A percentile compares a stretch with the other conserved stretches of the same genome.
These are phyloP conservation scores for Ptilonorhynchus violaceus DNA, from an alignment of 2,113 vertebrate genomes.

Conservation along the genomic window DNA sequence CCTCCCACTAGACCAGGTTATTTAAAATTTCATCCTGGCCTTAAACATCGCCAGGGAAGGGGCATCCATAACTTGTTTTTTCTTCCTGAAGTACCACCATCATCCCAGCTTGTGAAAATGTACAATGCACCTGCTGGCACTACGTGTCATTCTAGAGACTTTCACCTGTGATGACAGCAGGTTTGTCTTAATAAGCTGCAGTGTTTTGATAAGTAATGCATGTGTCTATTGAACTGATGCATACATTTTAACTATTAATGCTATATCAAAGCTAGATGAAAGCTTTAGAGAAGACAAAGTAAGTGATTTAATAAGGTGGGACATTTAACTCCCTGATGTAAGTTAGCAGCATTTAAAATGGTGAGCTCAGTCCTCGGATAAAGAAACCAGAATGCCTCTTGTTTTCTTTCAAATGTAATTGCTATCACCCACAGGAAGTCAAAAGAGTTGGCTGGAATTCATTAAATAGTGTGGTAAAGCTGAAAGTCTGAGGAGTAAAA, in stretches of 20 bases:
- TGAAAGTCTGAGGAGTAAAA: background rate
- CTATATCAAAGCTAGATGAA: background rate
- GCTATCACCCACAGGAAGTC: background rate
- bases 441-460: background rate
- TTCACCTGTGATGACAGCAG: background rate
- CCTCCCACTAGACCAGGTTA: background rate
- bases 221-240: background rate
- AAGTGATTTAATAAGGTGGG: background rate
- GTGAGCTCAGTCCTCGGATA: background rate
- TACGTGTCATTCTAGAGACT: background rate
- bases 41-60: background rate
- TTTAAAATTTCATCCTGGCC: background rate
- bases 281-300: background rate
- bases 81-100: background rate
- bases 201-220: background rate
- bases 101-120: background rate
- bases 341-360: background rate
- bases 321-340: background rate
- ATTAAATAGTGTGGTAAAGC: background rate
- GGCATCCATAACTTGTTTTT: background rate
- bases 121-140: background rate
- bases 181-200: background rate
- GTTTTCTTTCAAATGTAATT: background rate
- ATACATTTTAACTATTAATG: constrained; percentile 27
- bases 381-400: background rate